Base-by-base conservation (phyloP, 2,888 invertebrate species). In the Cheilosia grossa region DNA sequence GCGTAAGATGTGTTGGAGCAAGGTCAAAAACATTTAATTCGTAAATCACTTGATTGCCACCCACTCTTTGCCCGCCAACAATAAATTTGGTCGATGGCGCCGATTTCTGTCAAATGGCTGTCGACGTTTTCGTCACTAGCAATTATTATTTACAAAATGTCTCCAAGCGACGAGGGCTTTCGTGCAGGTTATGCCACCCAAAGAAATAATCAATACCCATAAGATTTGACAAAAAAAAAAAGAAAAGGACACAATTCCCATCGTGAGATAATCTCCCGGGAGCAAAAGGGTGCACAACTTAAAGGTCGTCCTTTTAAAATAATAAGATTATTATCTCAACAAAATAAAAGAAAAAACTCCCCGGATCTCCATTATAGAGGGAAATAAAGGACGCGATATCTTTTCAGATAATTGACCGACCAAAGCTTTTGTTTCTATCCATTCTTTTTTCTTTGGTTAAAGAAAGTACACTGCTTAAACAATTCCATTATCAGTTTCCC, bases 321-420 rank as follows among this genome's bases (percentile, higher is more conserved):
- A 53, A 56, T 7, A 54, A 44, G 37, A 21, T 42, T 61, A 61
- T 81, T 67, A 69, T 81, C 66, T 81, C 6, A 33, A 27, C 21
- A 44, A 17, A 37, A 40, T 30, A 59, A 54, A 58, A 64, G 42
- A 63, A 64, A 56, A 74, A 74, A 63, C 63, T 47, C 44, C 37
- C 42, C 40, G 21, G 37, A 77, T 54, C 27, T 4, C 47, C 19
- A 66, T 77, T 77, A 54, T 59, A 63, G 30, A 2, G 24, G 17
- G 2, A 44, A 15, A 17, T 51, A 77, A 77, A 72, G 72, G 66
- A 66, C 66, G 5, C 77, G 64, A 49, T 67, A 61, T 47, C 24
- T n/a, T 77, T 77, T 74, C 59, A 59, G 78, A 69, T 73, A 82
- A 78, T 69, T 74, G 47, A 51, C 79, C 79, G 19, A 19, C 19